A percentile compares a stretch with the other conserved stretches of the same genome.
These are phyloP conservation scores for Zaprionus tsacasi DNA, from an alignment of 1,140 invertebrate species.

Conservation along the genomic window DNA sequence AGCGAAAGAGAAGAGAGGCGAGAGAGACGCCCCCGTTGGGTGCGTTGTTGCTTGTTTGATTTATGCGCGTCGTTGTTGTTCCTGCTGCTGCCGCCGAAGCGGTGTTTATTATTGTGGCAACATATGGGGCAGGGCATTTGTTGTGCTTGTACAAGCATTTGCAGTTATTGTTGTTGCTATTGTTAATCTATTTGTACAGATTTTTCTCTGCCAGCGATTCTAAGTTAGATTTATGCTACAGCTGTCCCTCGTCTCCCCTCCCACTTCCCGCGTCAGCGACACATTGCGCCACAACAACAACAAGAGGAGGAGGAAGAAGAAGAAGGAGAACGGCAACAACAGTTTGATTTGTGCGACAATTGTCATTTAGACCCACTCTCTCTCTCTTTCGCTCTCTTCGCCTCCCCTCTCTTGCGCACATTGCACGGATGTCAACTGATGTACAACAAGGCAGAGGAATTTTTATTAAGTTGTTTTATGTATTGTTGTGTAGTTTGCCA, in stretches of 20 bases:
- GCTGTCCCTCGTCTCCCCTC: background rate
- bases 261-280: conserved; percentile 43
- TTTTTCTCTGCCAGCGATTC: conserved; percentile 41
- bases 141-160: conserved; percentile 30
- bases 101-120: conserved; percentile 71
- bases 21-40: conserved; percentile 23
- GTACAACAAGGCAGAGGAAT: conserved; percentile 75
- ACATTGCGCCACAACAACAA: conserved; percentile 53
- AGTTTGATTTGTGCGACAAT: conserved; percentile 49
- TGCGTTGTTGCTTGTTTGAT: conserved; percentile 59
- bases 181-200: conserved; percentile 79
- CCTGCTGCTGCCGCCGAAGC: conserved; percentile 50
- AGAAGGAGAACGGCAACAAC: conserved; percentile 8
- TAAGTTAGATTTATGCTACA: conserved; percentile 73
- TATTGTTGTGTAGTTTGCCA: conserved; percentile 60
- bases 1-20: conserved; percentile 30
- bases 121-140: conserved; percentile 61
- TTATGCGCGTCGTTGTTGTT: conserved; percentile 56
- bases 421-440: conserved; percentile 52
- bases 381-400: background rate
- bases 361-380: background rate
- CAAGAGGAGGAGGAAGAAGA: background rate
- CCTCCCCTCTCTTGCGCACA: background rate
- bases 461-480: conserved; percentile 84
- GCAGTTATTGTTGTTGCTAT: conserved; percentile 61